Evolutionary conservation across 1,140 invertebrate species (phyloP).

Genomic region (Hylaeus volcanicus): DNA sequence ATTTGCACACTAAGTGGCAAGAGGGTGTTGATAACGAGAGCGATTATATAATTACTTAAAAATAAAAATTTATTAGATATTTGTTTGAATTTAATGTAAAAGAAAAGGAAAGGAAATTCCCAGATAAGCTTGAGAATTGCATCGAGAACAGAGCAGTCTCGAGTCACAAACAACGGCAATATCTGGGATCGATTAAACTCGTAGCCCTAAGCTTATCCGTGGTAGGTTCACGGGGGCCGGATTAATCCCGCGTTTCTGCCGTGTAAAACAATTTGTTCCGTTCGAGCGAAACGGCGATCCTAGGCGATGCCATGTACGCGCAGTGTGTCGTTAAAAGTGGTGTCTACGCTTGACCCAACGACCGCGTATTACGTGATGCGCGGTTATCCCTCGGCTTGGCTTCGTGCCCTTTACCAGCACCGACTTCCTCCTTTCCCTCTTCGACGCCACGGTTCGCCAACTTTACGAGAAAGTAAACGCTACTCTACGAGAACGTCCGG

Average conservation of each 20-base stretch:
- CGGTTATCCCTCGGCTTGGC: conserved; percentile 37
- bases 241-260: background rate
- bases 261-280: conserved; percentile 34
- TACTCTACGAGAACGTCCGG: background rate
- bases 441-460: conserved; percentile 42
- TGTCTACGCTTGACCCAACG: conserved; percentile 54
- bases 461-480: conserved; percentile 55
- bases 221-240: background rate
- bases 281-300: conserved; percentile 6
- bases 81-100: too few relatives aligned
- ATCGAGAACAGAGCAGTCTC: background rate
- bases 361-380: conserved; percentile 54
- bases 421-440: conserved; percentile 28
- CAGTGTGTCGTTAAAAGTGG: conserved; percentile 54
- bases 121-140: too few relatives aligned
- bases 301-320: background rate
- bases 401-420: conserved; percentile 47
- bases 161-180: background rate
- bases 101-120: too few relatives aligned
- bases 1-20: too few relatives aligned
- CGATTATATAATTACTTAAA: too few relatives aligned
- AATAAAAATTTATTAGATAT: too few relatives aligned
- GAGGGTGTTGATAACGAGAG: too few relatives aligned
- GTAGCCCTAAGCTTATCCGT: background rate
- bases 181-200: conserved; percentile 15